These are phyloP conservation scores for Holotrichia oblita DNA, from an alignment of 1,140 invertebrate genomes.

Conservation along the genomic window DNA sequence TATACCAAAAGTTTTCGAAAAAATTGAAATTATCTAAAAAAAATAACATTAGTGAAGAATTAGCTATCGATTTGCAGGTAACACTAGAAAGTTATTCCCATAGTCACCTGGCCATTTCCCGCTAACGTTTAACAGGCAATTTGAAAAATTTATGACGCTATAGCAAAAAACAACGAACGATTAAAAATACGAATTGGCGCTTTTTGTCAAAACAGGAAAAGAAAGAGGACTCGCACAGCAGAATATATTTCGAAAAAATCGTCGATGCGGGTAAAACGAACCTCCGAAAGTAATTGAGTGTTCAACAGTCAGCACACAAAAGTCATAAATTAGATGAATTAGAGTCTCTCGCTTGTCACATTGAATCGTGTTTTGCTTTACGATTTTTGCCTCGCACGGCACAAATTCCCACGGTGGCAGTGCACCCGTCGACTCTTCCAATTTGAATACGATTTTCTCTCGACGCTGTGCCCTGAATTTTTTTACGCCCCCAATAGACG, in stretches of 20 bases:
- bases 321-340: constrained; percentile 21
- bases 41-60: too few relatives aligned
- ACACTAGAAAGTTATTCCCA: too few relatives aligned
- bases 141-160: background rate
- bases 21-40: too few relatives aligned
- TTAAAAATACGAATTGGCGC: background rate
- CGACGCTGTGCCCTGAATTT: background rate
- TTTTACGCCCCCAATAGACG: background rate
- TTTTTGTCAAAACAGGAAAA: background rate
- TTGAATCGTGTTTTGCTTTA: constrained; percentile 2
- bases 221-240: background rate
- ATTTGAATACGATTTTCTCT: constrained; percentile 13
- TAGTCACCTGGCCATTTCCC: too few relatives aligned
- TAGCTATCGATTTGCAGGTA: too few relatives aligned
- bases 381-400: background rate
- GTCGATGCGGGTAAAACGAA: background rate
- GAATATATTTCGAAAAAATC: background rate
- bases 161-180: background rate
- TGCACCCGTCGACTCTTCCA: background rate
- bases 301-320: constrained; percentile 16
- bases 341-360: background rate
- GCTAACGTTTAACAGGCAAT: too few relatives aligned
- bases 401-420: background rate
- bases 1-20: too few relatives aligned
- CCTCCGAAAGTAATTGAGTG: constrained; percentile 10